Conservation (phyloP, 2,113 vertebrate species). For the Daphoenositta chrysoptera region DNA sequence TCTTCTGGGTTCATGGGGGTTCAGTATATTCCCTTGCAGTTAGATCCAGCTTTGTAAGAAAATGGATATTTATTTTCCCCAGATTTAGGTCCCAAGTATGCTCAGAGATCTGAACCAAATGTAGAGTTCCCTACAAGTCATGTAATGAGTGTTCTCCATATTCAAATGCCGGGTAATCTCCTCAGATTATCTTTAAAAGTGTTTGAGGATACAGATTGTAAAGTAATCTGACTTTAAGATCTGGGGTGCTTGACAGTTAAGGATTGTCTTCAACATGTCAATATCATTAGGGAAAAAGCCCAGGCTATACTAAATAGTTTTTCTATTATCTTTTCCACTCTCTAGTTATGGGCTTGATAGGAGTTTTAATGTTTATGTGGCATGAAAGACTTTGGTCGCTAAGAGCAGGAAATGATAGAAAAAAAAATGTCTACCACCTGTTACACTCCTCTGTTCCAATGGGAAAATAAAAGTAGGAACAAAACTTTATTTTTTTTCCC, state of each 20-base stretch:
- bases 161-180: background rate
- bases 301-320: background rate
- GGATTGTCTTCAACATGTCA: background rate
- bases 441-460: constrained; percentile 4
- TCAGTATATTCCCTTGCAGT: background rate
- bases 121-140: background rate
- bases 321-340: background rate
- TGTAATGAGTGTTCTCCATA: background rate
- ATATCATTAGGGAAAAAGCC: background rate
- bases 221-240: background rate
- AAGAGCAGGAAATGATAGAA: constrained; percentile 27
- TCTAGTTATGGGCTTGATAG: background rate
- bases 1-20: background rate
- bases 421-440: background rate
- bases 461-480: constrained; percentile 1
- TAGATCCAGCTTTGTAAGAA: background rate
- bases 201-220: background rate
- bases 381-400: background rate
- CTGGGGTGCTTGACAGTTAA: background rate
- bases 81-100: background rate
- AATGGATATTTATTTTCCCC: background rate
- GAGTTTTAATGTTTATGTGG: background rate
- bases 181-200: background rate
- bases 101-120: background rate
- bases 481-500: background rate